These are phyloP conservation scores for Bradypus variegatus DNA, from an alignment of 2,797 vertebrate species.

Conservation along the genomic window DNA sequence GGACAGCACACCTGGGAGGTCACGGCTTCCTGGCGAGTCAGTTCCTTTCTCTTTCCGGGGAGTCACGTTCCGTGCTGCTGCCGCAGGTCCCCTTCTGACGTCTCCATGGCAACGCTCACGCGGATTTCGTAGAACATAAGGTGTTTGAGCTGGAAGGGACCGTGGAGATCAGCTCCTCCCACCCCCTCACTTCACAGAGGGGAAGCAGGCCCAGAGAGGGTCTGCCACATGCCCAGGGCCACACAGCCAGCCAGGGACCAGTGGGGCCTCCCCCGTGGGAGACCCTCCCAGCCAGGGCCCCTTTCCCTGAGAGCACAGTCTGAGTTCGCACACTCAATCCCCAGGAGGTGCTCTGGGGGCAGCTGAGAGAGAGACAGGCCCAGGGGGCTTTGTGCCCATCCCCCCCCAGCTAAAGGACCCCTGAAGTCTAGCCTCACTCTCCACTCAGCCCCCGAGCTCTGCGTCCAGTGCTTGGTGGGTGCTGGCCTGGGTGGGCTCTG, in stretches of 20 bases:
- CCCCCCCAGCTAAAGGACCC: background rate
- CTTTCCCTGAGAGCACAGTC: background rate
- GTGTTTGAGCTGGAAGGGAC: conserved; percentile 50
- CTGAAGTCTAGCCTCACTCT: too few species aligned
- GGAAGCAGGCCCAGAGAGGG: background rate
- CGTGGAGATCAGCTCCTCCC: conserved; percentile 23
- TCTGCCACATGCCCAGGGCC: background rate
- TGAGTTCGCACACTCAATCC: background rate
- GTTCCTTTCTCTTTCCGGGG: background rate
- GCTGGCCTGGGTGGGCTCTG: too few species aligned
- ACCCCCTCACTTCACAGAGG: conserved; percentile 22
- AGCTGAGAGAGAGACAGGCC: background rate
- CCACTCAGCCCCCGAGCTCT: too few species aligned
- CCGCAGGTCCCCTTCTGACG: background rate
- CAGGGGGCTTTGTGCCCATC: background rate
- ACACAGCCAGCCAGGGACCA: background rate
- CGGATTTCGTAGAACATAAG: conserved; percentile 50
- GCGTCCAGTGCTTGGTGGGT: too few species aligned
- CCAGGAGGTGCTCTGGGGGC: background rate
- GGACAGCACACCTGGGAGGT: background rate
- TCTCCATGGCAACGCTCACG: conserved; percentile 59
- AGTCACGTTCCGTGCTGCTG: background rate
- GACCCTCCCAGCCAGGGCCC: background rate
- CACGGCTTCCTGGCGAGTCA: background rate
- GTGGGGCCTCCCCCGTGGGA: background rate